These are phyloP conservation scores for Callinectes sapidus DNA, from an alignment of 2,888 invertebrate genomes.

Conservation along the genomic window DNA sequence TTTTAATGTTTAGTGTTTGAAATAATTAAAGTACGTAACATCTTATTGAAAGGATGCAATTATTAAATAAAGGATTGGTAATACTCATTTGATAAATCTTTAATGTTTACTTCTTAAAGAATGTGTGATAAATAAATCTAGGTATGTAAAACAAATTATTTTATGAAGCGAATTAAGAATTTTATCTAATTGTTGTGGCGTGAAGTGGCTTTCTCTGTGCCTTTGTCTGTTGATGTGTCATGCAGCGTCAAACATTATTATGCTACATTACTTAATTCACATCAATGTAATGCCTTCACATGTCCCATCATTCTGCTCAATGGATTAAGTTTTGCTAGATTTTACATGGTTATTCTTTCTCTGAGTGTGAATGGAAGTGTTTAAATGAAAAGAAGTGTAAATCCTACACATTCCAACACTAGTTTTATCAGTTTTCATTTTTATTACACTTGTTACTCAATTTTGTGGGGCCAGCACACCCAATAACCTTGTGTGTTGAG, in stretches of 20 bases:
- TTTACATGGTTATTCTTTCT: background rate
- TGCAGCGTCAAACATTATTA: background rate
- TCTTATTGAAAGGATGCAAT: too few species aligned
- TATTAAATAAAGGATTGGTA: background rate
- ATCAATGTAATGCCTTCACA: background rate
- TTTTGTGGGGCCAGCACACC: background rate
- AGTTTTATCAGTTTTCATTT: background rate
- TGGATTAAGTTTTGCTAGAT: background rate
- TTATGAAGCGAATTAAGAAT: background rate
- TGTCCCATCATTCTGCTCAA: background rate
- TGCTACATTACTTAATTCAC: background rate
- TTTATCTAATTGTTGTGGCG: background rate
- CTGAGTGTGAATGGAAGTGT: background rate
- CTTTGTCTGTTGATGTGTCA: background rate
- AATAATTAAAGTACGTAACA: too few species aligned
- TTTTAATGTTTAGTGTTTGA: too few species aligned
- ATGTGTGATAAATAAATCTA: background rate
- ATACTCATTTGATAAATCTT: background rate
- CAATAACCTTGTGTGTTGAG: background rate
- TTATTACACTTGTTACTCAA: background rate
- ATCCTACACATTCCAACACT: background rate
- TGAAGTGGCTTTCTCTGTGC: slow-evolving; percentile 9
- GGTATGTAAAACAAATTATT: background rate
- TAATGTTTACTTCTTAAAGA: background rate
- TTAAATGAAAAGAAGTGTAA: background rate